Evolutionary conservation across 2,888 invertebrate species (phyloP).

Genomic region (Stenichneumon culpator): DNA sequence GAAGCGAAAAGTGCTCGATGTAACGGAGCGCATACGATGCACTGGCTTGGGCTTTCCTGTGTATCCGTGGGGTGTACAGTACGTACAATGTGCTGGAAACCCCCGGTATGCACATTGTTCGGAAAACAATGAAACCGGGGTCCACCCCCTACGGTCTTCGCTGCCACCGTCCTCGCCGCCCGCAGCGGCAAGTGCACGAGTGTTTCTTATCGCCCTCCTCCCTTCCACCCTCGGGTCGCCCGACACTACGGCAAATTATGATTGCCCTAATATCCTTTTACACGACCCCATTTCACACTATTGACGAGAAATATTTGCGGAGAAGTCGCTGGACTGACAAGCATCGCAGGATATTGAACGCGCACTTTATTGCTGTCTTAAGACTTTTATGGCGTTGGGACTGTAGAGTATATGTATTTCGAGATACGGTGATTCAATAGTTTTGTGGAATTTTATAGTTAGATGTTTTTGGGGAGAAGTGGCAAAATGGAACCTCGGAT

Average conservation of each 20-base stretch:
- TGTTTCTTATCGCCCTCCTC: constrained; percentile 73
- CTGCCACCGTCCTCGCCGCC: constrained; percentile 2
- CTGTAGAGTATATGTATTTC: neutral
- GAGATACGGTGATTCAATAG: neutral
- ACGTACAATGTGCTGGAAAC: constrained; percentile 68
- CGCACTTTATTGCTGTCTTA: neutral
- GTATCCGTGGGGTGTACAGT: constrained; percentile 33
- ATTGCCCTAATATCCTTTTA: constrained; percentile 76
- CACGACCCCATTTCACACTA: constrained; percentile 43
- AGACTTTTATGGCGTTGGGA: neutral
- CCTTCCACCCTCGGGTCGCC: too few species aligned
- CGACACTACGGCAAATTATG: constrained; percentile 76
- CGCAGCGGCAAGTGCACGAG: constrained; percentile 74
- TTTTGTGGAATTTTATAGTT: neutral
- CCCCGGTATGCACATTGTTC: constrained; percentile 76
- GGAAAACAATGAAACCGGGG: constrained; percentile 73
- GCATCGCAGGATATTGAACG: neutral
- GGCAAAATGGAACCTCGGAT: too few species aligned
- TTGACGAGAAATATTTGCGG: constrained; percentile 61
- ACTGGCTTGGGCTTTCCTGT: constrained; percentile 59
- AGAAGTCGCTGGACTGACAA: neutral
- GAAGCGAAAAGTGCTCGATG: constrained; percentile 39
- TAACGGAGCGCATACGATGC: constrained; percentile 50
- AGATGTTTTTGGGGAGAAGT: too few species aligned
- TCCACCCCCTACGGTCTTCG: constrained; percentile 1